phyloP scores from a whole-genome alignment of 92 coral and sea anemone genomes.

The Heteractis magnifica region DNA sequence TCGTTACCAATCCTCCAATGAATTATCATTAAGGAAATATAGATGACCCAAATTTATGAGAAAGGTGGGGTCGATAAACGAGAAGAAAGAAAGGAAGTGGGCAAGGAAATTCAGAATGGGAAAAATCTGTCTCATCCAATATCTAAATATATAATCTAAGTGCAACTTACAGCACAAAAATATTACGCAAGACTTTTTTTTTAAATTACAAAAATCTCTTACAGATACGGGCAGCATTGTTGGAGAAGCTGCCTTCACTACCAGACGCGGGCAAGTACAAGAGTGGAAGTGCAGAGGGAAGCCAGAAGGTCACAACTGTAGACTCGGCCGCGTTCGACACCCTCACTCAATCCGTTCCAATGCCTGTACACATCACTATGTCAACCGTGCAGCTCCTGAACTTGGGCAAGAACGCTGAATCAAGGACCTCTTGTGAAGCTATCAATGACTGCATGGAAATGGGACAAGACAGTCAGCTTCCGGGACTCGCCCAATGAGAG shows the following conservation, averaged over 20 bases:
- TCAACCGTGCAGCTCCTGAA: constrained; percentile 39
- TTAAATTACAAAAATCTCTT: not conserved
- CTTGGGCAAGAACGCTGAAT: constrained; percentile 21
- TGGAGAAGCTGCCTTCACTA: constrained; percentile 32
- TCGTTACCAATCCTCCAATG: too few relatives aligned
- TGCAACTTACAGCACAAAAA: too few relatives aligned
- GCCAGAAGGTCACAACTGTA: constrained; percentile 11
- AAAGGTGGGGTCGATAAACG: too few relatives aligned
- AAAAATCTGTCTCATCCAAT: too few relatives aligned
- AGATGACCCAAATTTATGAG: too few relatives aligned
- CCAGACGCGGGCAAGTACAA: constrained; percentile 19
- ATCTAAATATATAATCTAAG: too few relatives aligned
- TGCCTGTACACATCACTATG: constrained; percentile 45
- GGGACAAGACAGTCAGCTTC: constrained; percentile 18
- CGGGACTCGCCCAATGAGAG: constrained; percentile 22
- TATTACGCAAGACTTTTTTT: too few relatives aligned
- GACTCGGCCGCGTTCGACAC: constrained; percentile 29
- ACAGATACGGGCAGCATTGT: constrained; percentile 28
- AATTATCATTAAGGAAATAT: too few relatives aligned
- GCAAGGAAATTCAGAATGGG: too few relatives aligned
- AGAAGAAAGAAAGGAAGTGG: too few relatives aligned
- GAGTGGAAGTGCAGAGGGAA: constrained; percentile 13
- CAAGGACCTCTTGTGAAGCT: constrained; percentile 7
- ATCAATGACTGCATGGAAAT: constrained; percentile 32
- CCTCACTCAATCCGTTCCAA: constrained; percentile 28